These are phyloP conservation scores for Aphelenchoides besseyi DNA, from an alignment of 1,140 invertebrate genomes.

Conservation along the genomic window DNA sequence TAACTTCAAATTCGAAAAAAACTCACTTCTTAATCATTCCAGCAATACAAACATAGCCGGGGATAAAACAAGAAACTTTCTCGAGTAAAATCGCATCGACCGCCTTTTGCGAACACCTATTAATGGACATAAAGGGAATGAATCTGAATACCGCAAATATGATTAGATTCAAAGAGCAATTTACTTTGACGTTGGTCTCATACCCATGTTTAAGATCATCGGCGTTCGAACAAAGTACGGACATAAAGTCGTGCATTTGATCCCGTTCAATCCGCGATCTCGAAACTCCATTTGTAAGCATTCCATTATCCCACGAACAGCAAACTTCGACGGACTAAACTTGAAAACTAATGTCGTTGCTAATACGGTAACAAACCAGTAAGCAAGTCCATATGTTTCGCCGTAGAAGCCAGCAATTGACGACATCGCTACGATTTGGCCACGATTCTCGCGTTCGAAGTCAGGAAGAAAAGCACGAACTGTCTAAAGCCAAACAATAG, in stretches of 20 bases:
- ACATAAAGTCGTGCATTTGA: conserved; percentile 57
- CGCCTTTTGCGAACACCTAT: conserved; percentile 48
- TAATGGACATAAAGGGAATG: conserved; percentile 59
- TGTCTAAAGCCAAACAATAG: conserved; percentile 42
- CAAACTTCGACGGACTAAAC: conserved; percentile 58
- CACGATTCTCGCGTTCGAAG: conserved; percentile 51
- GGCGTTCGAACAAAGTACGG: conserved; percentile 61
- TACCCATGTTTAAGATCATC: conserved; percentile 56
- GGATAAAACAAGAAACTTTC: conserved; percentile 57
- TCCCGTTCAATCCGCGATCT: conserved; percentile 53
- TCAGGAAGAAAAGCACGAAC: conserved; percentile 56
- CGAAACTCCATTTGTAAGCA: conserved; percentile 59
- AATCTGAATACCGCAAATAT: conserved; percentile 24
- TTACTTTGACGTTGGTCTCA: conserved; percentile 57
- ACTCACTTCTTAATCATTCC: conserved; percentile 34
- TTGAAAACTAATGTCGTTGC: too few relatives aligned
- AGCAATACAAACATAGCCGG: conserved; percentile 37
- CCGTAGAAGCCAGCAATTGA: conserved; percentile 60
- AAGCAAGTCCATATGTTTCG: conserved; percentile 60
- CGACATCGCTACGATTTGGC: conserved; percentile 60
- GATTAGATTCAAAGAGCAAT: neutral
- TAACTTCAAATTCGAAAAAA: conserved; percentile 20
- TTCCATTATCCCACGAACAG: conserved; percentile 62
- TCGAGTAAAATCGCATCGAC: conserved; percentile 60
- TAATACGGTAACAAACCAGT: conserved; percentile 44